phyloP scores from a whole-genome alignment of 2,113 vertebrate species.

The Antechinus flavipes region DNA sequence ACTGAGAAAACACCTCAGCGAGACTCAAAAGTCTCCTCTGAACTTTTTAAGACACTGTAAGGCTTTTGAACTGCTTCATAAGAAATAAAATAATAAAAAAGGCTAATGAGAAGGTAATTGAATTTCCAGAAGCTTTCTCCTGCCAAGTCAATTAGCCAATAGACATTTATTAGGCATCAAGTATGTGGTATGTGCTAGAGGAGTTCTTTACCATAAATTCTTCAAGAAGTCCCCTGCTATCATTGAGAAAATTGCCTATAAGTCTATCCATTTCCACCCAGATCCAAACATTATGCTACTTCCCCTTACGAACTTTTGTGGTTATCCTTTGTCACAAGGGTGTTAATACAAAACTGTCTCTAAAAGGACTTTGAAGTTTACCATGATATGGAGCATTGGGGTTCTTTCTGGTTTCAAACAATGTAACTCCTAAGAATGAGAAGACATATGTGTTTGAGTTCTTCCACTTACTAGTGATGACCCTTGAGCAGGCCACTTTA shows the following conservation, averaged over 20 bases:
- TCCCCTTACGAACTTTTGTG: not conserved
- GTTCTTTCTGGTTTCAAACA: not conserved
- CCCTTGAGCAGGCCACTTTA: not conserved
- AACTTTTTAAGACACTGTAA: not conserved
- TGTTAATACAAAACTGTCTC: not conserved
- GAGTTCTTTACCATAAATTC: not conserved
- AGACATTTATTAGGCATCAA: not conserved
- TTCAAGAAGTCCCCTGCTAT: not conserved
- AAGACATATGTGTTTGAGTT: not conserved
- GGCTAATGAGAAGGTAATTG: not conserved
- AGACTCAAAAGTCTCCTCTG: not conserved
- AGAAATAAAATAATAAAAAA: not conserved
- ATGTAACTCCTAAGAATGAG: not conserved
- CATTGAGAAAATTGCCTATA: not conserved
- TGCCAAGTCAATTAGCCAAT: not conserved
- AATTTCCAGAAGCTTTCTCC: too few species aligned
- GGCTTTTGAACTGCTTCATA: not conserved
- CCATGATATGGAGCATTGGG: not conserved
- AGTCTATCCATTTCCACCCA: not conserved
- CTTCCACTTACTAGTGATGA: not conserved
- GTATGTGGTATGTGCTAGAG: not conserved
- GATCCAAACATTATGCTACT: not conserved
- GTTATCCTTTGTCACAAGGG: not conserved
- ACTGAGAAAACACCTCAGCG: not conserved
- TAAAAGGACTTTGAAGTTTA: not conserved